Percentiles rank a stretch among this genome's conserved stretches.
These are phyloP conservation scores for Poecilobothrus nobilitatus DNA, from an alignment of 2,888 invertebrate species.

Conservation along the genomic window DNA sequence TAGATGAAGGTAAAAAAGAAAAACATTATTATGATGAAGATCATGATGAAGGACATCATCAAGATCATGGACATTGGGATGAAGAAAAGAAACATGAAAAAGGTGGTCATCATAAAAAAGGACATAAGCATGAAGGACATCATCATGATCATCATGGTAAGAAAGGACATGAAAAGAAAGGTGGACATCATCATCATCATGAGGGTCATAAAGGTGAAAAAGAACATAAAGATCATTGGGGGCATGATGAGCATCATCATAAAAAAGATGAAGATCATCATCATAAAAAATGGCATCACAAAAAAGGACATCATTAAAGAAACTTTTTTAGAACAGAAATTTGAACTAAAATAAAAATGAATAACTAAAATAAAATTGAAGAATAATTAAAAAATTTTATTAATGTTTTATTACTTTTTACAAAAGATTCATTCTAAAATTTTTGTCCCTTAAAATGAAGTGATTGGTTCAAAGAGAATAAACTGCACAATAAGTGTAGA, in stretches of 20 bases:
- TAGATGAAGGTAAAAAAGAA: slow-evolving; percentile 78
- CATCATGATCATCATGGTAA: slow-evolving; percentile 72
- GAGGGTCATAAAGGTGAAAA: slow-evolving; percentile 70
- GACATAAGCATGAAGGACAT: slow-evolving; percentile 68
- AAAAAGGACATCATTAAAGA: slow-evolving; percentile 43
- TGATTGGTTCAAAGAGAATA: too few species aligned
- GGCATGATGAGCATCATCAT: slow-evolving; percentile 63
- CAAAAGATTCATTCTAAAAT: too few species aligned
- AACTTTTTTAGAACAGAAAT: slow-evolving; percentile 1
- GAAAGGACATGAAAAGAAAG: slow-evolving; percentile 71
- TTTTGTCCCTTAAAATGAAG: too few species aligned
- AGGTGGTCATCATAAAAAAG: slow-evolving; percentile 71
- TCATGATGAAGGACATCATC: slow-evolving; percentile 71
- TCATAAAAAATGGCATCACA: slow-evolving; percentile 69
- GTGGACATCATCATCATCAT: slow-evolving; percentile 68
- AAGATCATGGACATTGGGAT: slow-evolving; percentile 71
- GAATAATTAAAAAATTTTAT: too few species aligned
- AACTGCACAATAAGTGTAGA: too few species aligned
- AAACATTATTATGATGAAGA: slow-evolving; percentile 81
- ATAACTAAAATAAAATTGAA: too few species aligned
- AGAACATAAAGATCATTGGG: slow-evolving; percentile 68
- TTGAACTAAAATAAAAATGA: too few species aligned
- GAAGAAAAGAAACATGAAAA: slow-evolving; percentile 74
- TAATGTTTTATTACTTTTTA: too few species aligned
- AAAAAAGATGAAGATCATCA: slow-evolving; percentile 74